Conservation (phyloP, 2,113 vertebrate genomes). For the Acinonyx jubatus region DNA sequence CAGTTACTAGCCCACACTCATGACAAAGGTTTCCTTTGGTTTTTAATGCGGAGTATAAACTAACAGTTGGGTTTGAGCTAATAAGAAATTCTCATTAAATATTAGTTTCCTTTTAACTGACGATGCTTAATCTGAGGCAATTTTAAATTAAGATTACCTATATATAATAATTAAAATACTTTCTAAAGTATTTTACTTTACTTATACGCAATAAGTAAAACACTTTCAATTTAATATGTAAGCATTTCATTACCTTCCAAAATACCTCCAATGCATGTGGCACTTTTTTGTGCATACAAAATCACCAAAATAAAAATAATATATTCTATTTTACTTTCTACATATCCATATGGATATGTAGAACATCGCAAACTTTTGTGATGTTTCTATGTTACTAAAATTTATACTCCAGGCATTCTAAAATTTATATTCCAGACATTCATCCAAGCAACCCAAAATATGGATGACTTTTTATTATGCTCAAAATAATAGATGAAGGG, state of each 20-base stretch:
- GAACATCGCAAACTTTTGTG: background rate
- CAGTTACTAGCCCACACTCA: background rate
- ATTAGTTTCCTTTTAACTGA: background rate
- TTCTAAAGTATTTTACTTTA: background rate
- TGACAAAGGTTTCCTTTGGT: background rate
- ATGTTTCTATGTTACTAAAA: slow-evolving; percentile 16
- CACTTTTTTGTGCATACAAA: background rate
- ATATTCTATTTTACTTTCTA: background rate
- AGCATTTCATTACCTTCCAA: too few relatives aligned
- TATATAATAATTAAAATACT: background rate
- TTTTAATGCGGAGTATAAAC: background rate
- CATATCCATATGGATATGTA: background rate
- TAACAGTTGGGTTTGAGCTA: background rate
- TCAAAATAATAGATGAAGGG: background rate
- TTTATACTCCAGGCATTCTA: background rate
- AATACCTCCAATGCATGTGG: background rate
- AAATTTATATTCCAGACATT: background rate
- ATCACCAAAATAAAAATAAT: slow-evolving; percentile 4
- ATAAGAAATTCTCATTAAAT: background rate
- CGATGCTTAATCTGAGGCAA: background rate
- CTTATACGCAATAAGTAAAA: too few relatives aligned
- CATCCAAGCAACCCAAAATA: slow-evolving; percentile 23
- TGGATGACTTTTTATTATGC: background rate
- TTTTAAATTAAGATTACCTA: background rate
- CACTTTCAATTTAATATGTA: too few relatives aligned